Base-by-base conservation (phyloP, 1,140 invertebrate species). In the Euwallacea fornicatus region DNA sequence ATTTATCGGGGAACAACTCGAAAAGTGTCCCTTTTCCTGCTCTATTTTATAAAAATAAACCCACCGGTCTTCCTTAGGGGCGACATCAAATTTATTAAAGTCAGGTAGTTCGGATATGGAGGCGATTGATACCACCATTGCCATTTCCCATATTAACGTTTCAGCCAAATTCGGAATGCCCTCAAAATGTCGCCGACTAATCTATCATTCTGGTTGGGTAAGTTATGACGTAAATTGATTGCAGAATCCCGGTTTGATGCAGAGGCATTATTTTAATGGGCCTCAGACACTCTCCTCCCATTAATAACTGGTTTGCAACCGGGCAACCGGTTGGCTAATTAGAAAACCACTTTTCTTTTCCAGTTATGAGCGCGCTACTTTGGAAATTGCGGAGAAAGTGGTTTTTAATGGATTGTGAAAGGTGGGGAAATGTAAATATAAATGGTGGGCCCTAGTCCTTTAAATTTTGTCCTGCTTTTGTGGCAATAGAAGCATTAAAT, bases 71-170 rank as follows among this genome's bases (percentile, higher is more conserved):
- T 33, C 21, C 21, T 33, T 33, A 33, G 21, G 21, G 21, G 21
- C 21, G 21, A 11, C 46, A 50, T 50, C 46, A 56, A 56, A 56
- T 15, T 56, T 56, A 56, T 56, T 56, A 9, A 21, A 15, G 16
- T 56, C 16, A 15, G 54, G 54, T 56, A 56, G 11, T 10, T 8
- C 54, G 59, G 59, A 61, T 15, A 11, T 61, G 15, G 42, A 15
- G 59, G 59, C 42, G 42, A 61, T 11, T 43, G 42, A 61, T 61
- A 33, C 21, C 4, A 61, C n/a, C 21, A 61, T 50, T 63, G 42
- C 61, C 13, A 63, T 63, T 63, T 63, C 61, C 61, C 8, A 63
- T 63, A 63, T 63, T 63, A 63, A 61, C 43, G 61, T 63, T 63
- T 63, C 21, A 44, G 21, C 43, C 61, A 46, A 63, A 47, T 9